Percentiles rank a stretch among this genome's conserved stretches.
Evolutionary conservation across 2,113 vertebrate species (phyloP).

Genomic region (Amblyornis subalaris): DNA sequence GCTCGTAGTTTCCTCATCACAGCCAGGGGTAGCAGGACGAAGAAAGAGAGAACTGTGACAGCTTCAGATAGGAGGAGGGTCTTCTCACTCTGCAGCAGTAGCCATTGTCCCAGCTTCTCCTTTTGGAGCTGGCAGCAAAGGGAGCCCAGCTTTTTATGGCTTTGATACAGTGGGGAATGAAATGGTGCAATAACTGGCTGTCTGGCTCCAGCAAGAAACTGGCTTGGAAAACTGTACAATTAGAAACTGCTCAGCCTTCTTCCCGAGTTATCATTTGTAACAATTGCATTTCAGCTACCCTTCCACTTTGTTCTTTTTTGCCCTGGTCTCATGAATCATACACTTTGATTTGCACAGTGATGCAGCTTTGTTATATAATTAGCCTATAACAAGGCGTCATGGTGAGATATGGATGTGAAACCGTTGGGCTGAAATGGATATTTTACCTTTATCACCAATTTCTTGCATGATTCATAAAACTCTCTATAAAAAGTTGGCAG

Average conservation of each 20-base stretch:
- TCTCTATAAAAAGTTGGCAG: neutral
- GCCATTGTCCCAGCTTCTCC: neutral
- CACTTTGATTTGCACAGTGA: neutral
- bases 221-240: neutral
- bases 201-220: neutral
- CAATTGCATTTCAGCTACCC: neutral
- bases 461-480: slow-evolving; percentile 34
- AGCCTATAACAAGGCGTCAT: neutral
- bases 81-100: neutral
- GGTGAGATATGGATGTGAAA: neutral
- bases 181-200: neutral
- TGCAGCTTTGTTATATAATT: neutral
- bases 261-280: neutral
- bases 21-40: fast-evolving
- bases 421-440: neutral
- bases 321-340: neutral
- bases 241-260: neutral
- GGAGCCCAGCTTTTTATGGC: neutral
- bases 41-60: neutral
- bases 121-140: neutral
- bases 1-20: fast-evolving
- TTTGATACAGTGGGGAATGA: neutral
- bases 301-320: neutral
- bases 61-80: neutral
- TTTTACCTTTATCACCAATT: slow-evolving; percentile 10